Evolutionary conservation across 1,140 invertebrate genomes (phyloP).

Genomic region (Oscheius sp.): DNA sequence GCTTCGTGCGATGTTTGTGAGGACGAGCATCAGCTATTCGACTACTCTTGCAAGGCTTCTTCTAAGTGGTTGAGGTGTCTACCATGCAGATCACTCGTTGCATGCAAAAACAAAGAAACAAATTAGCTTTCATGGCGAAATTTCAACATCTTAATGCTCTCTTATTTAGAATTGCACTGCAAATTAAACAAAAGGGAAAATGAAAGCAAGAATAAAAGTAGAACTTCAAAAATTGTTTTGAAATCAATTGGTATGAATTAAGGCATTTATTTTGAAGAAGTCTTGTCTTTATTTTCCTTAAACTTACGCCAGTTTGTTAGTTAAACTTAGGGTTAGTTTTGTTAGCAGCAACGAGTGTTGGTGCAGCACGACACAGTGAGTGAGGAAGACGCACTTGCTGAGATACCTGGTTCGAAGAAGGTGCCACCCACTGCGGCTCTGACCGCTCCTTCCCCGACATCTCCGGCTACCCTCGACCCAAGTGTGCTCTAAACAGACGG

Average conservation of each 20-base stretch:
- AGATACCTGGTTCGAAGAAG: constrained; percentile 55
- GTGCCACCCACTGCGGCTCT: constrained; percentile 59
- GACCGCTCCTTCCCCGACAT: constrained; percentile 51
- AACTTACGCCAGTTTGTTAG: background rate
- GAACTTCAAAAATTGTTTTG: background rate
- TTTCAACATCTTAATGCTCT: no score
- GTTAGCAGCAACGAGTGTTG: background rate
- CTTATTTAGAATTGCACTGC: no score
- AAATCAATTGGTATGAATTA: background rate
- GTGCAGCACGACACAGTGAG: background rate
- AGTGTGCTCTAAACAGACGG: background rate
- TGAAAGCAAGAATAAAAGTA: background rate
- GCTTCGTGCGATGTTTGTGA: no score
- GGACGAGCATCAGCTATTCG: no score
- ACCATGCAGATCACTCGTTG: no score
- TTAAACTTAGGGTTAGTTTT: background rate
- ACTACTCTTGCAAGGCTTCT: no score
- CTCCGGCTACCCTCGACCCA: background rate
- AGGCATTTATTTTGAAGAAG: no score
- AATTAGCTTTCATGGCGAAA: no score
- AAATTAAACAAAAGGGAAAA: no score
- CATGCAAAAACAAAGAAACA: no score
- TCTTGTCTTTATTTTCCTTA: no score
- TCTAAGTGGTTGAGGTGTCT: no score
- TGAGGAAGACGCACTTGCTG: constrained; percentile 22